Base-by-base conservation (phyloP, 2,888 invertebrate species). In the Heterodera filipjevi region DNA sequence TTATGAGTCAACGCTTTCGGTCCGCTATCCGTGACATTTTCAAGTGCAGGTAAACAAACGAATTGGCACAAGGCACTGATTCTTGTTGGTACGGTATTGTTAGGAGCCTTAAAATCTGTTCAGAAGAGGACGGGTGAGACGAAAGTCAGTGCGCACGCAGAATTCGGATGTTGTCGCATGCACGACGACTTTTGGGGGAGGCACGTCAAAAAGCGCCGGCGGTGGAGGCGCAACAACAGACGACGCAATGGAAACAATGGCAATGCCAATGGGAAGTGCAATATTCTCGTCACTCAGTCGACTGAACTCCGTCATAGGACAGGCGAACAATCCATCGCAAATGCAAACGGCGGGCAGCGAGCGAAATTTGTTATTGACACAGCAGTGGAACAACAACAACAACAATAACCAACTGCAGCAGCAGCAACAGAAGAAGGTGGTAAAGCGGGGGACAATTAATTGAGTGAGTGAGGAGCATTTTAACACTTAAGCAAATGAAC, bases 1-100 rank as follows among this genome's bases (percentile, higher is more conserved):
- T 87, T 68, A 80, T 87, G 72, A 88, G 87, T 16, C 82, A 84
- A 78, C 79, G 87, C 8, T 87, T 87, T 81, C 82, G 87, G 19
- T 82, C 78, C 32, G 87, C 87, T 6, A 84, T 85, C n/a, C 79
- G 81, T 8, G 87, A 87, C 75, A 82, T 87, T 39, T 66, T 86
- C 77, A 85, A 84, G 66, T 83, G 83, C 81, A 85, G 83, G 80
- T 74, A 27, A 66, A 12, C n/a, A n/a, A n/a, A 14, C 39, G 39
- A 39, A 39, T 39, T 6, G 39, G 39, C 39, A 12, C 39, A 12
- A 10, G 39, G 39, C 8, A 39, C 39, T 39, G 39, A 39, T 39
- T 39, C 39, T n/a, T n/a, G 39, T 10, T 12, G 39, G 39, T 12
- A 12, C 8, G 39, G 39, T 10, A 39, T 39, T 39, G 39, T 10